phyloP scores from a whole-genome alignment of 2,113 vertebrate genomes.

The Chascanopsetta lugubris region DNA sequence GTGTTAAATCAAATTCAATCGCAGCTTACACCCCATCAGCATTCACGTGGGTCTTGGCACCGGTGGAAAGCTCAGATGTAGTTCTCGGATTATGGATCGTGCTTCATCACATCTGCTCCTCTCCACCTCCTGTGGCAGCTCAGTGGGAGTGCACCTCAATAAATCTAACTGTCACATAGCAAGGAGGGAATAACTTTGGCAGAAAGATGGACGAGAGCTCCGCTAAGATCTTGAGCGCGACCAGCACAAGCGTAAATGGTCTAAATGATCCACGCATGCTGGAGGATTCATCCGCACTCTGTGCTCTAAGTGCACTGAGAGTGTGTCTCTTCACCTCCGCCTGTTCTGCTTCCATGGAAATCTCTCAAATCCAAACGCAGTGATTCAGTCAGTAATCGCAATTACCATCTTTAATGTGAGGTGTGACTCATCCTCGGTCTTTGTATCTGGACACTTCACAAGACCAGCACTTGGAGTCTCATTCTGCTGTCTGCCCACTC shows the following conservation, averaged over 20 bases:
- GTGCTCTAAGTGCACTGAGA: slow-evolving; percentile 23
- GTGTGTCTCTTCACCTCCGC: slow-evolving; percentile 1
- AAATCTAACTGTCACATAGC: slow-evolving; percentile 73
- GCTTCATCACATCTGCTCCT: slow-evolving; percentile 72
- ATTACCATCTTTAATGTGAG: slow-evolving; percentile 54
- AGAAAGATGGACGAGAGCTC: slow-evolving; percentile 58
- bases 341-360: slow-evolving; percentile 30
- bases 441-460: slow-evolving; percentile 52
- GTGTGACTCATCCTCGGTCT: slow-evolving; percentile 61
- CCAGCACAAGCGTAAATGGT: slow-evolving; percentile 48
- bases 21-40: slow-evolving; percentile 36
- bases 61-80: slow-evolving; percentile 44
- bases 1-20: slow-evolving; percentile 54
- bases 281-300: slow-evolving; percentile 39
- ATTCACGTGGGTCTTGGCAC: slow-evolving; percentile 57
- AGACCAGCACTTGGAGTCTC: slow-evolving; percentile 54
- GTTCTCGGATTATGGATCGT: slow-evolving; percentile 63
- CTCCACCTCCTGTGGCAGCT: slow-evolving; percentile 60
- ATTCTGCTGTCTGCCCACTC: slow-evolving; percentile 62
- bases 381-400: slow-evolving; percentile 56
- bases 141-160: slow-evolving; percentile 64
- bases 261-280: slow-evolving; percentile 64
- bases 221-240: slow-evolving; percentile 52
- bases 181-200: slow-evolving; percentile 65
- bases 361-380: slow-evolving; percentile 48